phyloP scores from a whole-genome alignment of 2,113 vertebrate species.

The Grammomys dolichurus region DNA sequence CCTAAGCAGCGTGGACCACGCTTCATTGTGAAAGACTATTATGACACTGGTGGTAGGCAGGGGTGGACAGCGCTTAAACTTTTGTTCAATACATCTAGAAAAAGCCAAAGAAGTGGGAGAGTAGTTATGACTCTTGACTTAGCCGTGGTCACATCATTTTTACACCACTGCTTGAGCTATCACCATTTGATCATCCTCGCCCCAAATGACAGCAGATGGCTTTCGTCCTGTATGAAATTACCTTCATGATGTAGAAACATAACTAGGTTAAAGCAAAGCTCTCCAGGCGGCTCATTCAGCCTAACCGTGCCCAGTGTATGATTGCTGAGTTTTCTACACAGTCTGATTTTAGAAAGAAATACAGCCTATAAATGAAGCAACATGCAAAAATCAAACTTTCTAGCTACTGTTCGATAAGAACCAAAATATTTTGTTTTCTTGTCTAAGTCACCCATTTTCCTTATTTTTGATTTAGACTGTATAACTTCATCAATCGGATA shows the following conservation, averaged over 20 bases:
- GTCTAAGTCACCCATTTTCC: constrained; percentile 34
- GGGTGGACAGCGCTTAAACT: constrained; percentile 95
- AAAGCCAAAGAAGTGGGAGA: constrained; percentile 72
- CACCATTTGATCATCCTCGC: not conserved
- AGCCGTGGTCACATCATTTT: not conserved
- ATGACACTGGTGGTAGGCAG: constrained; percentile 97
- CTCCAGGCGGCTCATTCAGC: not conserved
- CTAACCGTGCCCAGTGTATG: constrained; percentile 3
- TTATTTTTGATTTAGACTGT: constrained; percentile 22
- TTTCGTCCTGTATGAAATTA: not conserved
- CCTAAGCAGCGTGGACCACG: constrained; percentile 97
- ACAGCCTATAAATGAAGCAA: not conserved
- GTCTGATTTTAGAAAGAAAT: constrained; percentile 45
- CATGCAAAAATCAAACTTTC: constrained; percentile 7
- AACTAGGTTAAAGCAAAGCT: constrained; percentile 24
- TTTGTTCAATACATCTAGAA: constrained; percentile 97
- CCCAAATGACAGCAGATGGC: not conserved
- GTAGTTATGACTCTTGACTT: constrained; percentile 43
- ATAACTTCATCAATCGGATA: constrained; percentile 17
- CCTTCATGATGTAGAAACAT: not conserved
- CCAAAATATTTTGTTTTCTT: not conserved
- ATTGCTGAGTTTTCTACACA: not conserved
- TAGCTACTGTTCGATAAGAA: not conserved
- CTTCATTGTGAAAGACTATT: constrained; percentile 99
- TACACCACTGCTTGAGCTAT: not conserved